Evolutionary conservation across 2,797 vertebrate species (phyloP).

Genomic region (Paguma larvata): DNA sequence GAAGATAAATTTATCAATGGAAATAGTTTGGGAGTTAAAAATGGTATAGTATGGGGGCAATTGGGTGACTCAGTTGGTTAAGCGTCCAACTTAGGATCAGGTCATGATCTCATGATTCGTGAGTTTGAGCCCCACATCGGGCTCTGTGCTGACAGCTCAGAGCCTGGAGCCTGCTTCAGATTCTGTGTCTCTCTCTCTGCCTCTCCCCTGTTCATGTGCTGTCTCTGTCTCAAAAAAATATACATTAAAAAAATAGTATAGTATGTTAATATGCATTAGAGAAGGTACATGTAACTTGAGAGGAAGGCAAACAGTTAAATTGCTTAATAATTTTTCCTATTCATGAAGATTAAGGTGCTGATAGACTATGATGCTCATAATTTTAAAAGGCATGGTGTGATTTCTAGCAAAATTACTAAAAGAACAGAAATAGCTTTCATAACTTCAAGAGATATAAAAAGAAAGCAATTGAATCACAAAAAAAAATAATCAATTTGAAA

Average conservation of each 20-base stretch:
- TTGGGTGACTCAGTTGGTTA: too few relatives aligned
- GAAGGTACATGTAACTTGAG: background rate
- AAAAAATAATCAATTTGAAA: background rate
- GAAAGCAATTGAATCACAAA: background rate
- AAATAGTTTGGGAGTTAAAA: background rate
- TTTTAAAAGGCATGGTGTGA: background rate
- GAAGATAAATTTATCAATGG: background rate
- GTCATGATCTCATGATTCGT: too few relatives aligned
- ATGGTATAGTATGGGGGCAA: too few relatives aligned
- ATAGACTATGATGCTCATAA: background rate
- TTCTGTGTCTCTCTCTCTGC: too few relatives aligned
- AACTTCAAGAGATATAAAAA: background rate
- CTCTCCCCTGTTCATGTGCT: too few relatives aligned
- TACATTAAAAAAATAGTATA: background rate
- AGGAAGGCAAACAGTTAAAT: background rate
- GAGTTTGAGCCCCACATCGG: too few relatives aligned
- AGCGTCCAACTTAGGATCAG: too few relatives aligned
- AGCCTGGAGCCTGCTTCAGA: too few relatives aligned
- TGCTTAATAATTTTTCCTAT: background rate
- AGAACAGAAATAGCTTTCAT: background rate
- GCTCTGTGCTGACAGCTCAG: too few relatives aligned
- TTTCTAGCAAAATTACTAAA: background rate
- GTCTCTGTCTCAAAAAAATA: too few relatives aligned
- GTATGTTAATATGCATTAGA: background rate
- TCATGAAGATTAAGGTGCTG: background rate